Percentiles rank a stretch among this genome's conserved stretches.
phyloP scores from a whole-genome alignment of 2,113 vertebrate genomes.

The Hipposideros armiger region DNA sequence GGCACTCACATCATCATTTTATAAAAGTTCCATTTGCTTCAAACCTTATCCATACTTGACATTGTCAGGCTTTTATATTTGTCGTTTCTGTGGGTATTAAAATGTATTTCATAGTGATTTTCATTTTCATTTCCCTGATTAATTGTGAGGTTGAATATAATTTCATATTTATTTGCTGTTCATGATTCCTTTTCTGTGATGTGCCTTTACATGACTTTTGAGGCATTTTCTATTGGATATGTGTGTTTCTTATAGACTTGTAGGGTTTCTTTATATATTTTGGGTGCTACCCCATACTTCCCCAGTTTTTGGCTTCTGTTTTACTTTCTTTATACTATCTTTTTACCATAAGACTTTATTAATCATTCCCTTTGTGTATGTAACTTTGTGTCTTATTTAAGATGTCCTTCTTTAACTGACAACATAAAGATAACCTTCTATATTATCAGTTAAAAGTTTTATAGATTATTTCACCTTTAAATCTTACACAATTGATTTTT shows the following conservation, averaged over 20 bases:
- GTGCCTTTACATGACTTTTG: not conserved
- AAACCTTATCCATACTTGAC: not conserved
- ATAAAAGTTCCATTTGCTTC: not conserved
- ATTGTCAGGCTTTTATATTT: not conserved
- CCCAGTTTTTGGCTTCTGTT: not conserved
- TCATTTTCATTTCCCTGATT: slow-evolving; percentile 4
- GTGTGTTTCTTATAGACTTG: not conserved
- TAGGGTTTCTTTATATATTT: not conserved
- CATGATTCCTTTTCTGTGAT: not conserved
- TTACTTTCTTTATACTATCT: not conserved
- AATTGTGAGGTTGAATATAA: not conserved
- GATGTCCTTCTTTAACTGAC: not conserved
- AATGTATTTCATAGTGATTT: not conserved
- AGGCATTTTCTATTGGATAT: not conserved
- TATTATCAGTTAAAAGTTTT: not conserved
- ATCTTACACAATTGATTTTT: not conserved
- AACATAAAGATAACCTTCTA: not conserved
- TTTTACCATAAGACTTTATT: not conserved
- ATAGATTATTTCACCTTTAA: not conserved
- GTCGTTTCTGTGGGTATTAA: not conserved
- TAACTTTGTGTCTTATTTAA: slow-evolving; percentile 16
- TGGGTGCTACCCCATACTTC: not conserved
- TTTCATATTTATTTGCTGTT: not conserved
- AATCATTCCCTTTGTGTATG: not conserved
- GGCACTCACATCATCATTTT: not conserved